These are phyloP conservation scores for Genyomyrus donnyi DNA, from an alignment of 2,113 vertebrate species.

Conservation along the genomic window DNA sequence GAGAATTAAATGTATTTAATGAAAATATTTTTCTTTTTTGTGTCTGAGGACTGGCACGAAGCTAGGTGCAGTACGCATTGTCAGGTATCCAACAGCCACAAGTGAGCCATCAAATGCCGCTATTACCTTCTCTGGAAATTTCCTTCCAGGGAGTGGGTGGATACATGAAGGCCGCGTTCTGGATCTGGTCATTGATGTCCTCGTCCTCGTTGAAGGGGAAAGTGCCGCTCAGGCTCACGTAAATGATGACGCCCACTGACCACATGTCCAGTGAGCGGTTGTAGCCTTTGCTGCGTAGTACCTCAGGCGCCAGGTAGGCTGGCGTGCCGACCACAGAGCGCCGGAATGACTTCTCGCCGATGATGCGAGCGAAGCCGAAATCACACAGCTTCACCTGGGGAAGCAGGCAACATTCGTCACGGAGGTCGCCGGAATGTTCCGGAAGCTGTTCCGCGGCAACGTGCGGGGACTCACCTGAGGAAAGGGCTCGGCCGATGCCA, in stretches of 20 bases:
- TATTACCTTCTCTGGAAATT: constrained; percentile 84
- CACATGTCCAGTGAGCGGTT: constrained; percentile 97
- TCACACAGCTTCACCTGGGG: constrained; percentile 90
- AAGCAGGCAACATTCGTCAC: background rate
- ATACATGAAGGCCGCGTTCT: constrained; percentile 98
- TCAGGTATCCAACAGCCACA: background rate
- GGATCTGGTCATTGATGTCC: constrained; percentile 96
- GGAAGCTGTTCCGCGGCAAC: background rate
- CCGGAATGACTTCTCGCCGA: constrained; percentile 93
- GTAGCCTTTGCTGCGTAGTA: constrained; percentile 94
- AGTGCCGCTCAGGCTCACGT: constrained; percentile 92
- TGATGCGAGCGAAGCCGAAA: constrained; percentile 95
- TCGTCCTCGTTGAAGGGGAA: constrained; percentile 98
- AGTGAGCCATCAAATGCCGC: background rate
- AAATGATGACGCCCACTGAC: constrained; percentile 95
- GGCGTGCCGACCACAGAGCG: constrained; percentile 93
- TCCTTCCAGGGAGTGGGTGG: constrained; percentile 92
- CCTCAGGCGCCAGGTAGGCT: constrained; percentile 89
- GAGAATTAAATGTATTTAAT: background rate
- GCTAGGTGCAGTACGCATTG: background rate
- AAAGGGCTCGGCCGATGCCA: constrained; percentile 92
- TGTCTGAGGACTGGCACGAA: background rate
- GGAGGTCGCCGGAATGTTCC: background rate
- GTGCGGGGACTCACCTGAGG: constrained; percentile 71
- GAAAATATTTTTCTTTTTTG: background rate